Base-by-base conservation (phyloP, 1,140 invertebrate species). In the Choristoneura fumiferana region DNA sequence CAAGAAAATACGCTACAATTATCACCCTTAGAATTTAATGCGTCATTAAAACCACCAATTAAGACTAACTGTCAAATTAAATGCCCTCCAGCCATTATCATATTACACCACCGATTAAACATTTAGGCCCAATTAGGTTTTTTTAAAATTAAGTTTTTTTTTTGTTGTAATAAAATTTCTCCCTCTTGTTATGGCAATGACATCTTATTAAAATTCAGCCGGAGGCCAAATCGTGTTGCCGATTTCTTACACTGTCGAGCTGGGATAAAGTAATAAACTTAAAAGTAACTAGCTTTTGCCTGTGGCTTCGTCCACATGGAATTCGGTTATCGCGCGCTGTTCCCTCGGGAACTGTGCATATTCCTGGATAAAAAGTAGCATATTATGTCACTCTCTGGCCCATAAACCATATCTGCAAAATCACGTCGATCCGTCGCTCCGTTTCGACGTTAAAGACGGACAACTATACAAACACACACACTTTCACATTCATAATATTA, bases 161-260 rank as follows among this genome's bases (percentile, higher is more conserved):
- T 49, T 56, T 58, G 67, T 74, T 69, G 62, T 74, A 77, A 81
- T 76, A 81, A 81, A 76, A 76, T 76, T 72, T 65, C 59, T 60
- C 65, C 57, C 72, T n/a, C n/a, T 73, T 76, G 73, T 77, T 81
- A 71, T 87, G 84, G 65, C 73, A 71, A 74, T 83, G 82, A 87
- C 84, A 87, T 87, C 82, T 85, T 87, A 87, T 87, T 87, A 87
- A 85, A 87, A 87, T 81, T 77, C 70, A 76, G 81, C 84, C 81
- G 73, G 71, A 61, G 74, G 84, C 77, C 65, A 71, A 73, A 72
- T 65, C 67, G 54, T 78, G 76, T 71, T 69, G 67, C 71, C 76
- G 73, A 69, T 71, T 80, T 68, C 61, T 36, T 76, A 71, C 69
- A 81, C 49, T 67, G 45, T 22, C 1, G 59, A n/a, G 69, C 36